phyloP scores from a whole-genome alignment of 2,113 vertebrate species.

The Sinocyclocheilus maitianheensis region DNA sequence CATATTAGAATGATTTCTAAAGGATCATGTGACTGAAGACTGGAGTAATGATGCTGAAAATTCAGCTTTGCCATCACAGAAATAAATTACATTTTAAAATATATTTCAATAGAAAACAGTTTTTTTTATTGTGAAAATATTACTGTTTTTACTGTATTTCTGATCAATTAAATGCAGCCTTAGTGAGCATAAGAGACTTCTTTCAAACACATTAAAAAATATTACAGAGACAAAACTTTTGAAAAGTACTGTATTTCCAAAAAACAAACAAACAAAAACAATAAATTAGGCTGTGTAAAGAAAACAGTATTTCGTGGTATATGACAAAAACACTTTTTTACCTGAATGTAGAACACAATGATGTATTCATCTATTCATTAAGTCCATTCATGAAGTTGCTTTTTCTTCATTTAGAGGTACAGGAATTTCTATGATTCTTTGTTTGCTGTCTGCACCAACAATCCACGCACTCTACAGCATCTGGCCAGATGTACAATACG shows the following conservation, averaged over 20 bases:
- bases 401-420: constrained; percentile 75
- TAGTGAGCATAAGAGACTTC: no score
- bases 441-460: constrained; percentile 84
- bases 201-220: no score
- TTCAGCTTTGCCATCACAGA: neutral
- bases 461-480: constrained; percentile 88
- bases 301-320: no score
- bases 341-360: neutral
- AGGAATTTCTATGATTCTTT: constrained; percentile 88
- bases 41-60: neutral
- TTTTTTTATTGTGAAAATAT: neutral
- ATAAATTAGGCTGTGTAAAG: no score
- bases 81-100: neutral
- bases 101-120: neutral
- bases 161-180: no score
- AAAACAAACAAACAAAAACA: no score
- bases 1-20: neutral
- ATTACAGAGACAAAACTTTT: no score
- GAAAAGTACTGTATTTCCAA: no score
- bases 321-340: no score
- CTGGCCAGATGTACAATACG: constrained; percentile 87
- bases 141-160: neutral
- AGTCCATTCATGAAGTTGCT: neutral
- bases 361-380: neutral
- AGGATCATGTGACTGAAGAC: neutral